Evolutionary conservation across 2,113 vertebrate species (phyloP).

Genomic region (Ammodytes marinus): DNA sequence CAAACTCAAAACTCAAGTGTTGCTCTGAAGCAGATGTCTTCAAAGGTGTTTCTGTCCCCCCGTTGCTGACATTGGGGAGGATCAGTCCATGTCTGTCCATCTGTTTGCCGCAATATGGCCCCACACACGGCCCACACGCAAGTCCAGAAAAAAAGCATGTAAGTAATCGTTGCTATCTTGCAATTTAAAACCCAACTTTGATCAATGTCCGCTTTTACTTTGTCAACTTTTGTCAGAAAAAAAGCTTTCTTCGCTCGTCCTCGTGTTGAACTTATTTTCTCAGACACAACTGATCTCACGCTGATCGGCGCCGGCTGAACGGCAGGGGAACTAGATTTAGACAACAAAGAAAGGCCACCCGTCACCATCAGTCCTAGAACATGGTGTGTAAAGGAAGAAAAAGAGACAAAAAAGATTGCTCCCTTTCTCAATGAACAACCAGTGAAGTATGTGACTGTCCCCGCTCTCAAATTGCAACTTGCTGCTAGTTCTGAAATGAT

Average conservation of each 20-base stretch:
- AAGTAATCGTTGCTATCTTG: conserved; percentile 26
- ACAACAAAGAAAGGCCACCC: not conserved
- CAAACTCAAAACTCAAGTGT: conserved; percentile 21
- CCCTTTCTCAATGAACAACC: too few relatives aligned
- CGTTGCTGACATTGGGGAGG: conserved; percentile 41
- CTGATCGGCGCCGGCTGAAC: not conserved
- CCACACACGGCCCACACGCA: not conserved
- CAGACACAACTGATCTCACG: not conserved
- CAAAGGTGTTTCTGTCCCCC: conserved; percentile 60
- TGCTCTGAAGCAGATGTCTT: conserved; percentile 63
- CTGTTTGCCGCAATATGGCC: conserved; percentile 53
- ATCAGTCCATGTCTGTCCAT: conserved; percentile 56
- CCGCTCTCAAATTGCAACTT: not conserved
- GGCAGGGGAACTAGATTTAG: not conserved
- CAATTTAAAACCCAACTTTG: conserved; percentile 26
- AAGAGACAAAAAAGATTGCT: too few relatives aligned
- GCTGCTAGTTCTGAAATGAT: not conserved
- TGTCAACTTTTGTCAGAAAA: not conserved
- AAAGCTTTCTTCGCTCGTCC: not conserved
- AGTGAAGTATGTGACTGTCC: too few relatives aligned
- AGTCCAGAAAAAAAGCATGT: conserved; percentile 25
- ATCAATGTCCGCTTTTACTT: not conserved
- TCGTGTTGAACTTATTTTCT: not conserved
- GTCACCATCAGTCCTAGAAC: not conserved
- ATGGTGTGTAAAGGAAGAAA: not conserved